Percentiles rank a stretch among this genome's conserved stretches.
Evolutionary conservation across 2,113 vertebrate genomes (phyloP).

Genomic region (Dolichallabes microphthalmus): DNA sequence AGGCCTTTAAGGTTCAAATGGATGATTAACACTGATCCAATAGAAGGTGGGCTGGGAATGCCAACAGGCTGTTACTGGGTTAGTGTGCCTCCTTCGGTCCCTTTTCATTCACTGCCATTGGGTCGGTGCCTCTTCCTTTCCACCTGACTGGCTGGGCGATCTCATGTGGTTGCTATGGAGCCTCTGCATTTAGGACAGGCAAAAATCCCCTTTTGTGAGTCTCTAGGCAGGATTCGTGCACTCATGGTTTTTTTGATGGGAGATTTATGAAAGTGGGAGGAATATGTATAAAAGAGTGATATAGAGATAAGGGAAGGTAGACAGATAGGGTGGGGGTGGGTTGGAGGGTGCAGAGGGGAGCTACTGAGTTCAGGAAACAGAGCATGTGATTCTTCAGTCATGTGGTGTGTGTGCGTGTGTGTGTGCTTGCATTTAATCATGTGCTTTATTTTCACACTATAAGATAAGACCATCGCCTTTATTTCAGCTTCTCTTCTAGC

Average conservation of each 20-base stretch:
- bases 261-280: conserved; percentile 15
- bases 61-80: conserved; percentile 62
- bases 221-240: conserved; percentile 51
- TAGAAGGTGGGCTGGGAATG: conserved; percentile 29
- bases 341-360: not conserved
- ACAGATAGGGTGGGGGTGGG: conserved; percentile 57
- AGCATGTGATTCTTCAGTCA: conserved; percentile 74
- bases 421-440: conserved; percentile 18
- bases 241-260: conserved; percentile 56
- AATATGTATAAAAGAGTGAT: conserved; percentile 18
- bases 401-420: conserved; percentile 47
- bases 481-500: conserved; percentile 54
- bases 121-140: conserved; percentile 60
- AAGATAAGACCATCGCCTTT: conserved; percentile 52
- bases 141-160: conserved; percentile 61
- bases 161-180: conserved; percentile 65
- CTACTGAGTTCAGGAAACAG: conserved; percentile 69
- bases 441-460: conserved; percentile 66
- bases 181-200: conserved; percentile 60
- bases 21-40: conserved; percentile 11
- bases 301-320: conserved; percentile 40
- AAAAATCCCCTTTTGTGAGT: conserved; percentile 55
- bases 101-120: conserved; percentile 60
- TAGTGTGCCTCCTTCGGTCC: conserved; percentile 47
- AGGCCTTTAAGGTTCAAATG: not conserved